A percentile compares a stretch with the other conserved stretches of the same genome.
These are phyloP conservation scores for Amiota mariae DNA, from an alignment of 2,888 invertebrate genomes.

Conservation along the genomic window DNA sequence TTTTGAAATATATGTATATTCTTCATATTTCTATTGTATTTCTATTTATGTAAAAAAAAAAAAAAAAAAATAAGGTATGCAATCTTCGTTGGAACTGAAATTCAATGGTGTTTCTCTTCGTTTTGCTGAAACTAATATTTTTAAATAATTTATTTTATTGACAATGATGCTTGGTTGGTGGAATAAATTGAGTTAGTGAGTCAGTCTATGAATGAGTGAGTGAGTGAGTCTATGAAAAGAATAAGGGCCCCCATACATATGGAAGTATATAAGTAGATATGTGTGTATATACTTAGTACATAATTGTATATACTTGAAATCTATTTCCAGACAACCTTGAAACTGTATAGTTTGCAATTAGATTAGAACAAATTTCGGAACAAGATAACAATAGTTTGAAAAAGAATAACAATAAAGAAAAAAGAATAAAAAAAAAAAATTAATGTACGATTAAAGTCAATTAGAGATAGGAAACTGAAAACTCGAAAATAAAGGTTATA, in stretches of 20 bases:
- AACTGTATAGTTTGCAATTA: constrained; percentile 61
- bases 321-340: constrained; percentile 38
- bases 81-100: too few relatives aligned
- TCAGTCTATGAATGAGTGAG: too few relatives aligned
- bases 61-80: too few relatives aligned
- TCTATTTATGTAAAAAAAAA: too few relatives aligned
- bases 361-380: constrained; percentile 61
- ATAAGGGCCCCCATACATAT: neutral
- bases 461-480: constrained; percentile 60
- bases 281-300: constrained; percentile 20
- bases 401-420: constrained; percentile 32
- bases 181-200: too few relatives aligned
- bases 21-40: too few relatives aligned
- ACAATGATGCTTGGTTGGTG: too few relatives aligned
- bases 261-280: constrained; percentile 5
- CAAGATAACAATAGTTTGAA: constrained; percentile 56
- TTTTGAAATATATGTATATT: too few relatives aligned
- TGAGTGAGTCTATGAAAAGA: too few relatives aligned
- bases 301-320: constrained; percentile 8
- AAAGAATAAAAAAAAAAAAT: constrained; percentile 67
- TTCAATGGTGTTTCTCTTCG: too few relatives aligned
- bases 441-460: constrained; percentile 68
- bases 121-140: too few relatives aligned
- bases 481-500: neutral
- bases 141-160: too few relatives aligned